A percentile compares a stretch with the other conserved stretches of the same genome.
Conservation (phyloP, 2,113 vertebrate species). For the cat (Felis catus) region F.catus_Fca126_mat1.0 CM031412.1:41873001-41873500, state of each 20-base stretch:
- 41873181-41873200: conserved; percentile 59
- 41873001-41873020: not conserved
- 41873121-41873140: not conserved
- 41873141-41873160: conserved; percentile 28
- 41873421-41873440: not conserved
- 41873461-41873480: not conserved
- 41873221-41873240: conserved; percentile 42
- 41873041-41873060: not conserved
- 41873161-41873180: conserved; percentile 59
- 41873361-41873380: not conserved
- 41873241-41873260: conserved; percentile 47
- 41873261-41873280: conserved; percentile 27
- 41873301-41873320: conserved; percentile 12
- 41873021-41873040: not conserved
- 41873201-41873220: conserved; percentile 53
- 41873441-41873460: not conserved
- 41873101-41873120: not conserved
- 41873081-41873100: not conserved
- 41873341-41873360: not conserved
- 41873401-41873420: not conserved
- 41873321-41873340: not conserved
- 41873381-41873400: not conserved
- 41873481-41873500: not conserved
- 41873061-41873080: not conserved
- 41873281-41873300: not conserved